Evolutionary conservation across 2,888 invertebrate genomes (phyloP), one percentile per base, ranked within the genome.

Genomic region (Nemoura dubitans): DNA sequence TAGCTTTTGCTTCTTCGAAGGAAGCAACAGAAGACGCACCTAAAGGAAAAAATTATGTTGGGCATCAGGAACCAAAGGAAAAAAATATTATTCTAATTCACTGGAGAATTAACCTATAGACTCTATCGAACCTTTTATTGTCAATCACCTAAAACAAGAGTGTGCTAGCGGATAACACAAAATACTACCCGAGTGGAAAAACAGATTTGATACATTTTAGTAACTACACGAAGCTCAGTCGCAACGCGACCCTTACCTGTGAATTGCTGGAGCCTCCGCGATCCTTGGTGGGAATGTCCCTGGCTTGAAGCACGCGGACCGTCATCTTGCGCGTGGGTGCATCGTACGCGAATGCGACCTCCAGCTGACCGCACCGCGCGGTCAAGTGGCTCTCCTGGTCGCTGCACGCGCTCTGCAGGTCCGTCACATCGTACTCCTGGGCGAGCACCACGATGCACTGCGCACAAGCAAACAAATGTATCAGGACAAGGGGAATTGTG

Each of bases 281-380:
- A 92, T 95, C 93, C 91, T 95, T 93, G 89, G 95, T 94, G 87
- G 97, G 95, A 89, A 98, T 93, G 84, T 96, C 95, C 85, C 96
- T 94, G 0, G 97, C 98, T 92, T 98, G 98, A 88, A 98, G 93
- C 86, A 98, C 95, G 90, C 97, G 97, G 29, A 98, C 96, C 81
- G 97, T 97, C 97, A 98, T 97, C 92, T 96, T 97, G 87, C 97
- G 94, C 92, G 97, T 96, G 7, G 97, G 97, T 21, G 97, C 96
- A 91, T 98, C 98, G 91, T 98, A 98, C 43, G 97, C 93, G 90
- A 98, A 94, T 7, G 97, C 97, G 88, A 98, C 94, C 92, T 98
- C 98, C 88, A 98, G 93, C 88, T 95, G 95, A 6, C 98, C 97
- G 89, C 96, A 95, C 88, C 94, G 93, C 91, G 91, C 94, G 90